Evolutionary conservation across 2,113 vertebrate species (phyloP).

Genomic region (Brachyhypopomus gauderio): DNA sequence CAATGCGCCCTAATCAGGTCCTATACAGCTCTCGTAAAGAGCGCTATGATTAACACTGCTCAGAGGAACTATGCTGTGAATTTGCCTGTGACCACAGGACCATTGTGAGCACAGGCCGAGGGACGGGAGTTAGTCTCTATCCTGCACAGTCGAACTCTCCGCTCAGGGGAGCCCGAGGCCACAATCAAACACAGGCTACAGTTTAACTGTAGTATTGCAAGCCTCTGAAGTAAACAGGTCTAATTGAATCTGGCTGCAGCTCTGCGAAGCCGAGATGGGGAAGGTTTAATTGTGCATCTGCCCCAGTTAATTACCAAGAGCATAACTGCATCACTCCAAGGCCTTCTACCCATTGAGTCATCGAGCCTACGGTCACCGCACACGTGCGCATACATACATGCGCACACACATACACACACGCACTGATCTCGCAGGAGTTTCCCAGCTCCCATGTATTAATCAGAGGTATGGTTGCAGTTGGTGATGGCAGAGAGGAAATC

Average conservation of each 20-base stretch:
- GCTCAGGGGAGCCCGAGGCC: background rate
- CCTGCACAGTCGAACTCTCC: background rate
- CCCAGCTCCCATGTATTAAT: background rate
- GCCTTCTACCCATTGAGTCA: slow-evolving; percentile 57
- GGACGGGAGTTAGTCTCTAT: background rate
- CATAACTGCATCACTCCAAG: slow-evolving; percentile 46
- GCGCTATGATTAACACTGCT: background rate
- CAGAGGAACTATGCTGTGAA: slow-evolving; percentile 6
- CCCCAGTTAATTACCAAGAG: slow-evolving; percentile 67
- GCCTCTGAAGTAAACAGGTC: slow-evolving; percentile 61
- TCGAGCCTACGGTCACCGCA: slow-evolving; percentile 28
- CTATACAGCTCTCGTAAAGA: slow-evolving; percentile 3
- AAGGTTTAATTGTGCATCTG: slow-evolving; percentile 66
- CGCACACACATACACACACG: background rate
- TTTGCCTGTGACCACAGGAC: background rate
- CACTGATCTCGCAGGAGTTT: background rate
- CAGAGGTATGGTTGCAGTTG: background rate
- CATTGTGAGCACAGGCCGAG: background rate
- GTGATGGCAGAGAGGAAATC: background rate
- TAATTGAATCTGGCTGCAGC: slow-evolving; percentile 62
- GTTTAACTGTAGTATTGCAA: slow-evolving; percentile 51
- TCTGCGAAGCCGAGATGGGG: slow-evolving; percentile 60
- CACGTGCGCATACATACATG: background rate
- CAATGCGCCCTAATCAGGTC: slow-evolving; percentile 16
- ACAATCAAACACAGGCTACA: background rate